Percentiles rank a stretch among this genome's conserved stretches.
These are phyloP conservation scores for Brachyistius frenatus DNA, from an alignment of 2,113 vertebrate genomes.

Conservation along the genomic window DNA sequence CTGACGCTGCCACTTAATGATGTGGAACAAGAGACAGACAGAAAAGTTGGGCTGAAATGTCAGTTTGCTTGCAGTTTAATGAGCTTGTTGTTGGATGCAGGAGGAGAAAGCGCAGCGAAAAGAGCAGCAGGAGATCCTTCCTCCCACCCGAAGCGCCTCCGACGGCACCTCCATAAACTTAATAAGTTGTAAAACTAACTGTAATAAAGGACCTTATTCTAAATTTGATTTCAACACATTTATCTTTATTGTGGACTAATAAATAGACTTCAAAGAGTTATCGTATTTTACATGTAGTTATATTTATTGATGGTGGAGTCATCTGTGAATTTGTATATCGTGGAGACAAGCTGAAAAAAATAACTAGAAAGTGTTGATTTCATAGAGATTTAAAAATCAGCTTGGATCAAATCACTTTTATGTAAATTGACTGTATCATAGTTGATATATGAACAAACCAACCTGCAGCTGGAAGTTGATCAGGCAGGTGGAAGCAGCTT, in stretches of 20 bases:
- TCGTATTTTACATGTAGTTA: no score
- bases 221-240: not conserved
- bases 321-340: no score
- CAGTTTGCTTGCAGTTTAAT: slow-evolving; percentile 80
- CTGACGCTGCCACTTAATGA: slow-evolving; percentile 79
- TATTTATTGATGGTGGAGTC: no score
- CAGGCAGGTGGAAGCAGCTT: no score
- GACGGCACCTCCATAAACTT: slow-evolving; percentile 11
- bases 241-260: not conserved
- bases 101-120: slow-evolving; percentile 60
- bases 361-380: no score
- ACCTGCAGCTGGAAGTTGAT: no score
- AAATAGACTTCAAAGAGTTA: no score
- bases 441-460: no score
- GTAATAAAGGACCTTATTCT: not conserved
- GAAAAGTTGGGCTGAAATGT: slow-evolving; percentile 78
- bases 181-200: slow-evolving; percentile 10
- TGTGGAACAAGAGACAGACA: slow-evolving; percentile 73
- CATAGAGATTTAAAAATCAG: no score
- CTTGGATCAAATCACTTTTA: no score
- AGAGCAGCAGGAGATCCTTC: slow-evolving; percentile 57
- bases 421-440: no score
- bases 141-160: not conserved
- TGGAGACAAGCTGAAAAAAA: no score
- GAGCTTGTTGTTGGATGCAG: slow-evolving; percentile 79